Base-by-base conservation (phyloP, 1,140 invertebrate species). In the Drosophila paulistorum region DNA sequence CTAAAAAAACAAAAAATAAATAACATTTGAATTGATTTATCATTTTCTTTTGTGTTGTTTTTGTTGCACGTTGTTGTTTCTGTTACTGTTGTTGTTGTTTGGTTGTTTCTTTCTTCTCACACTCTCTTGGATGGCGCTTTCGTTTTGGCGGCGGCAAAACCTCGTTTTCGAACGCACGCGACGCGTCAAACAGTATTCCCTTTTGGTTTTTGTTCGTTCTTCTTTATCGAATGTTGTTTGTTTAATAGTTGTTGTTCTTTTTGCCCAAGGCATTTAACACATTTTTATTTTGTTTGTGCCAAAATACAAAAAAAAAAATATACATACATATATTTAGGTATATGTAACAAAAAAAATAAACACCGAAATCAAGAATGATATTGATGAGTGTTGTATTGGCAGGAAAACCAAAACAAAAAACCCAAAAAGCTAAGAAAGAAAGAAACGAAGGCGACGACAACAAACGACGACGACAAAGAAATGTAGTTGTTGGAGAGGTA, bases 61-160 rank as follows among this genome's bases (percentile, higher is more conserved):
- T 55, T 74, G 17, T 62, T 30, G 3, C 26, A 26, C 26, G 17
- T 60, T 64, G 37, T 42, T 59, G 23, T 39, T 17, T 17, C 17
- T 58, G 5, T 55, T 75, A n/a, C 51, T 30, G 13, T 60, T 64
- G 37, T 37, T 17, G 14, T 33, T 23, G 17, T 54, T 33, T 26
- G 23, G 30, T 20, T 54, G 30, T 48, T 33, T 14, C 23, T 26
- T 35, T 39, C n/a, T 55, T 45, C 23, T 39, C 37, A 13, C 35
- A 37, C 55, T 33, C n/a, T 57, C 62, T 13, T 48, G 33, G 13
- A 41, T 65, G 9, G 17, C 45, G 61, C 68, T 81, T 79, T 61
- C 68, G 84, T 78, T 89, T 89, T 90, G 71, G 84, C 84, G 84
- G 81, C 83, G 83, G 83, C 83, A 86, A 89, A 86, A 76, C 83